Conservation (phyloP, 2,113 vertebrate genomes). For the Tachuris rubrigastra region DNA sequence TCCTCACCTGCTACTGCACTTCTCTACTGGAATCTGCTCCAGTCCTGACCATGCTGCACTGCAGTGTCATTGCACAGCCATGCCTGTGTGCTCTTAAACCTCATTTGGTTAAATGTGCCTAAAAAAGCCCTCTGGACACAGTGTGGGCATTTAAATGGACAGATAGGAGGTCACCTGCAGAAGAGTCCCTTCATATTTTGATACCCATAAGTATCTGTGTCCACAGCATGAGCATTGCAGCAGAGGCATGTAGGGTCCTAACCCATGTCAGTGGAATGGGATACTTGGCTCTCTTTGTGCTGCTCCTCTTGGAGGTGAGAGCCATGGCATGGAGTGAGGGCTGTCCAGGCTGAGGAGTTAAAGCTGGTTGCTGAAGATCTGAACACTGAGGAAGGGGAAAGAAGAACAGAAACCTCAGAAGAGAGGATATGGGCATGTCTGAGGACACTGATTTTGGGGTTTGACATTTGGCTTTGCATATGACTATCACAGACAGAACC, state of each 20-base stretch:
- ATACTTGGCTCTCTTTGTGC: not conserved
- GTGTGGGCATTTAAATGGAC: not conserved
- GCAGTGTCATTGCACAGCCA: accelerated
- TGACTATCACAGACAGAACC: not conserved
- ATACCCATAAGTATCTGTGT: accelerated
- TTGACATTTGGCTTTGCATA: not conserved
- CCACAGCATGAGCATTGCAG: accelerated
- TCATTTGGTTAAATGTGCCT: accelerated
- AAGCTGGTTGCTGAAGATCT: not conserved
- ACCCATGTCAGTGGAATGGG: not conserved
- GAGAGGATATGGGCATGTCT: not conserved
- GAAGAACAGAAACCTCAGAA: not conserved
- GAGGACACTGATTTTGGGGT: not conserved
- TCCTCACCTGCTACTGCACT: not conserved
- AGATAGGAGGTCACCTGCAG: not conserved
- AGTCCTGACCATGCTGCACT: accelerated
- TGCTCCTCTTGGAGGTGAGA: not conserved
- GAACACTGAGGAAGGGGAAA: accelerated
- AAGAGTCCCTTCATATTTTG: accelerated
- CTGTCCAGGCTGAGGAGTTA: not conserved
- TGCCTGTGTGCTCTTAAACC: not conserved
- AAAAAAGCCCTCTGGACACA: not conserved
- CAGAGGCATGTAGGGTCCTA: not conserved
- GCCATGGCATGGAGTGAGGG: accelerated
- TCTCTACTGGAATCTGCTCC: not conserved